Evolutionary conservation across 2,113 vertebrate genomes (phyloP), one percentile per base, ranked within the genome.

Genomic region (Oenanthe oenanthe): DNA sequence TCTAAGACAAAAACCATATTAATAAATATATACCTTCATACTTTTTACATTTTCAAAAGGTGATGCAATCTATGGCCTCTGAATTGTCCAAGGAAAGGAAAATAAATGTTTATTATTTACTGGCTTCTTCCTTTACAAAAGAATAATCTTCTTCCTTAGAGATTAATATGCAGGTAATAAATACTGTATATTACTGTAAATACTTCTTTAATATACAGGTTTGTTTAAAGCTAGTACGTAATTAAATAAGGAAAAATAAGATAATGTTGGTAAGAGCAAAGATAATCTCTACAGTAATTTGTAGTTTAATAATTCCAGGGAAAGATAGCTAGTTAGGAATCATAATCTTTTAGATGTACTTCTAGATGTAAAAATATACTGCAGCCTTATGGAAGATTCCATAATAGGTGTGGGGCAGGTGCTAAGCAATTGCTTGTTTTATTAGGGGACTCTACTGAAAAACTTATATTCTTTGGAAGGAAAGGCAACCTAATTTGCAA

Each of bases 311-410:
- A 38, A 84, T 87, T 77, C 18, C 16, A 60, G 50, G 31, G 36
- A 60, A 78, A 57, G 19, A 24, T 9, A 57, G 14, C 26, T 81
- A 12, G 7, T 67, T 89, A 60, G 53, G 31, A 66, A 32, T 82
- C 36, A 47, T 14, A 72, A 9, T 53, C 13, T 67, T 84, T 71
- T 45, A 29, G 48, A 60, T 10, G 7, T 15, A 65, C n/a, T n/a
- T n/a, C n/a, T n/a, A n/a, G n/a, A n/a, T n/a, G n/a, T n/a, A 43
- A 32, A 73, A 68, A 19, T 9, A 26, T 22, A 16, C 0, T 1
- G 13, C 42, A 62, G 19, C 18, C 34, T 74, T 71, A n/a, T 1
- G 2, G 43, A 2, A 40, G 21, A 20, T 70, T 70, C 45, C 7
- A 3, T 34, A 50, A 40, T 17, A 66, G 36, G 5, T 79, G 28